Percentiles rank a stretch among this genome's conserved stretches.
phyloP scores from a whole-genome alignment of 2,888 invertebrate species.

The Tridacna gigas region DNA sequence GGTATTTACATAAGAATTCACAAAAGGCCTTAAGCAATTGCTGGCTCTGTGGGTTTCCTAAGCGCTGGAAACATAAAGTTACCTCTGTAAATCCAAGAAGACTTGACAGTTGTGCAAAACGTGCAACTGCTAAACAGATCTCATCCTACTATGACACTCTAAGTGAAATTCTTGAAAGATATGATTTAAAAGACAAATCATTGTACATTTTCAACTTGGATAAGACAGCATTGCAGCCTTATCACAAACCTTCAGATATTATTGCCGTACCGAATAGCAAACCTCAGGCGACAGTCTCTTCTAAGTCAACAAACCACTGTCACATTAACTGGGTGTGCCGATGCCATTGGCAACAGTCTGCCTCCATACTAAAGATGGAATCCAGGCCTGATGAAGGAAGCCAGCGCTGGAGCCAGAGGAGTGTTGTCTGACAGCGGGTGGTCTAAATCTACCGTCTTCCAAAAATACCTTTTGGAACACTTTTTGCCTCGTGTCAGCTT shows the following conservation, averaged over 20 bases:
- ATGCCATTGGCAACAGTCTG: constrained; percentile 15
- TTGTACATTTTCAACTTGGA: constrained; percentile 23
- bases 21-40: constrained; percentile 27
- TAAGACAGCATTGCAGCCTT: constrained; percentile 25
- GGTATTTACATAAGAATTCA: too few species aligned
- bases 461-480: constrained; percentile 27
- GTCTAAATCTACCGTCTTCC: constrained; percentile 37
- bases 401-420: constrained; percentile 9
- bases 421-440: constrained; percentile 37
- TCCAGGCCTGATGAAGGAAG: constrained; percentile 34
- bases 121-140: constrained; percentile 33
- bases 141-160: constrained; percentile 27
- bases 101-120: constrained; percentile 30
- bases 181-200: constrained; percentile 22
- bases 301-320: constrained; percentile 20
- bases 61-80: not conserved
- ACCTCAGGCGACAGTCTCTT: constrained; percentile 27
- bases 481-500: constrained; percentile 26
- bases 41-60: not conserved
- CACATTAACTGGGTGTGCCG: constrained; percentile 32
- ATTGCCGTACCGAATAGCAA: constrained; percentile 14
- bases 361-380: constrained; percentile 32
- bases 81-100: not conserved
- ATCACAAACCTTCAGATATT: constrained; percentile 13
- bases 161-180: not conserved